Conservation (phyloP, 1,140 invertebrate genomes). For the Delia radicum region DNA sequence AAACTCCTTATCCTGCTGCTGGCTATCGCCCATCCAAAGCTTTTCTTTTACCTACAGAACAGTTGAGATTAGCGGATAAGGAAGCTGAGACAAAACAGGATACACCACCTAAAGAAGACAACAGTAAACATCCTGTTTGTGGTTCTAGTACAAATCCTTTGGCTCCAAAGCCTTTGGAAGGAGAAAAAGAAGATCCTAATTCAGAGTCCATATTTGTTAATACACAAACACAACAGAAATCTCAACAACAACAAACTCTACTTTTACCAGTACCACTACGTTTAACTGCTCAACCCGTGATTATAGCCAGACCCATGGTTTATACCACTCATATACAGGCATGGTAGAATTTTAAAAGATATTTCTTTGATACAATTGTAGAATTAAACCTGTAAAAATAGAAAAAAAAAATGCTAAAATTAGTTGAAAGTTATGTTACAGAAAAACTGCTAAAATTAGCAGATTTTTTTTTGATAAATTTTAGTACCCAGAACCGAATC, state of each 20-base stretch:
- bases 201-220: conserved; percentile 43
- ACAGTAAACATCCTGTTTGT: conserved; percentile 40
- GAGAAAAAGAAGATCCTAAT: conserved; percentile 43
- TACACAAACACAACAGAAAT: conserved; percentile 28
- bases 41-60: conserved; percentile 42
- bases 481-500: no score
- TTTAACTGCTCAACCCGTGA: not conserved
- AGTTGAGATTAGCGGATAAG: not conserved
- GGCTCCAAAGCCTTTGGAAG: conserved; percentile 44
- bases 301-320: conserved; percentile 6
- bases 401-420: no score
- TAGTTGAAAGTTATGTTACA: no score
- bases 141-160: conserved; percentile 48
- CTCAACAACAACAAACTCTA: conserved; percentile 36
- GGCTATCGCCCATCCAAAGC: conserved; percentile 46
- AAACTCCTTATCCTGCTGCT: conserved; percentile 44
- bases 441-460: no score
- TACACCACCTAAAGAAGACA: not conserved
- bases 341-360: not conserved
- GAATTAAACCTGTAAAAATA: no score
- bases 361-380: no score
- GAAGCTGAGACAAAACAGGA: not conserved
- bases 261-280: conserved; percentile 4
- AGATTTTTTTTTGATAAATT: no score
- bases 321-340: conserved; percentile 4